Evolutionary conservation across 2,113 vertebrate genomes (phyloP).

Genomic region (Butastur rufipennis): DNA sequence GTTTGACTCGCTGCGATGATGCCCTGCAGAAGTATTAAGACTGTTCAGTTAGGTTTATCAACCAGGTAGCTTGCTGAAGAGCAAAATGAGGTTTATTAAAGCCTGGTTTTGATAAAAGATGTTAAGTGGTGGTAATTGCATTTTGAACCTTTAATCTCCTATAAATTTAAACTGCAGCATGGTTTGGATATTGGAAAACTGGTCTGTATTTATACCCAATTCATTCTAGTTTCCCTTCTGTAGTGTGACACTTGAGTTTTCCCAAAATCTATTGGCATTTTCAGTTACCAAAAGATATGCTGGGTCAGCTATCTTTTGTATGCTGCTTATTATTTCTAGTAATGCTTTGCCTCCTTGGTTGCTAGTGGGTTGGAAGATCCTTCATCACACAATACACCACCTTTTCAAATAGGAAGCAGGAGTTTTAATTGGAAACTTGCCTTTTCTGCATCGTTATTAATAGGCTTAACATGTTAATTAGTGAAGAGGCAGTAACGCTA

Average conservation of each 20-base stretch:
- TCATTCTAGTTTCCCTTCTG: neutral
- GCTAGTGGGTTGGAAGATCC: neutral
- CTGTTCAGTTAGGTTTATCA: neutral
- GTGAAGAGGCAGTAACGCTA: rapidly evolving
- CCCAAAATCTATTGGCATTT: neutral
- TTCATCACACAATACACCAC: neutral
- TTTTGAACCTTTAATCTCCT: neutral
- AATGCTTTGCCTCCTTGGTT: neutral
- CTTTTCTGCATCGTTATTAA: neutral
- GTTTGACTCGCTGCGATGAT: neutral
- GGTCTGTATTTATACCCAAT: neutral
- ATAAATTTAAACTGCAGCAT: neutral
- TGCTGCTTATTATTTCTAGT: neutral
- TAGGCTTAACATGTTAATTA: neutral
- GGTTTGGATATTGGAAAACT: neutral
- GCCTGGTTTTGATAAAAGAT: neutral
- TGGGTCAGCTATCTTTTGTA: neutral
- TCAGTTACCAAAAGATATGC: neutral
- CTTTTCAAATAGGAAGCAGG: neutral
- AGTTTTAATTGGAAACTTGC: neutral
- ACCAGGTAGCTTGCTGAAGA: neutral
- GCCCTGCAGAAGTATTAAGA: neutral
- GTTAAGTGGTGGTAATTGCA: neutral
- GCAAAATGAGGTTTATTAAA: neutral
- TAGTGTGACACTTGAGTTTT: neutral